A percentile compares a stretch with the other conserved stretches of the same genome.
phyloP scores from a whole-genome alignment of 2,888 invertebrate species.

The Miltochrista miniata region DNA sequence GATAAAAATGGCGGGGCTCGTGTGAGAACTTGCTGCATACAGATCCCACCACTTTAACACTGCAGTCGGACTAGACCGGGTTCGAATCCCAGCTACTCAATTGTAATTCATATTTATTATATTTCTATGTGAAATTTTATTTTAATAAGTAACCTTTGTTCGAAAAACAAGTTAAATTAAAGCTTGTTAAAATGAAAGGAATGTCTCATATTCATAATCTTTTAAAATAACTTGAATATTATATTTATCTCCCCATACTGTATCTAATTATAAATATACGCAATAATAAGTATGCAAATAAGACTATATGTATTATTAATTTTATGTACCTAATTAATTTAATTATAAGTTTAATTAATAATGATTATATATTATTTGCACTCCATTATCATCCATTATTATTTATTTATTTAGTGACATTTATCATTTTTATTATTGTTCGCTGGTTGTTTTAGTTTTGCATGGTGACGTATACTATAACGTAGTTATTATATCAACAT shows the following conservation, averaged over 20 bases:
- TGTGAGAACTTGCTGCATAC: too few species aligned
- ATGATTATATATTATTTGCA: conserved; percentile 72
- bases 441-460: conserved; percentile 62
- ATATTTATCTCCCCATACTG: conserved; percentile 10
- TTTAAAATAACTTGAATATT: background rate
- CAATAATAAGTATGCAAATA: background rate
- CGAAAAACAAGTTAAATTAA: too few species aligned
- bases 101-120: too few species aligned
- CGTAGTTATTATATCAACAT: conserved; percentile 23
- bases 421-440: conserved; percentile 53
- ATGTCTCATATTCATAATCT: too few species aligned
- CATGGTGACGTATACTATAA: conserved; percentile 41
- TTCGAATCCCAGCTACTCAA: too few species aligned
- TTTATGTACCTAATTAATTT: conserved; percentile 48
- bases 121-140: too few species aligned
- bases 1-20: too few species aligned
- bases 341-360: conserved; percentile 33
- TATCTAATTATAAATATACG: conserved; percentile 10
- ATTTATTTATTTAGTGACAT: conserved; percentile 39
- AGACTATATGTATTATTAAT: conserved; percentile 30
- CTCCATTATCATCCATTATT: conserved; percentile 64
- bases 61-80: too few species aligned
- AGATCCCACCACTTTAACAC: too few species aligned
- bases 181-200: too few species aligned
- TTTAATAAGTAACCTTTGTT: too few species aligned